Conservation (phyloP, 2,113 vertebrate genomes). For the Abramis brama region DNA sequence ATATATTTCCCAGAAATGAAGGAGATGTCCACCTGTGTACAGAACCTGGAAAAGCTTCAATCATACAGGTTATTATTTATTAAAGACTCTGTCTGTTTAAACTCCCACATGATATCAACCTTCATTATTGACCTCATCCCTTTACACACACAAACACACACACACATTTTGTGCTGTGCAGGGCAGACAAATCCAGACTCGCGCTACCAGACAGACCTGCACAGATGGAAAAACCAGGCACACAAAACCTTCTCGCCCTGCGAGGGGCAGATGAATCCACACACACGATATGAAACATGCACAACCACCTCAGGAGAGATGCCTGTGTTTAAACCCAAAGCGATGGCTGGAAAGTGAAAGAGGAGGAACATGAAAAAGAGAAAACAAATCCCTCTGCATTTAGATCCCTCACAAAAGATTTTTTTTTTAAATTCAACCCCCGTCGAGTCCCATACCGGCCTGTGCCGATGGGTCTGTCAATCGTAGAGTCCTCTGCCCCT, state of each 20-base stretch:
- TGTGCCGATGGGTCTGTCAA: conserved; percentile 8
- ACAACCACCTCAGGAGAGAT: conserved; percentile 11
- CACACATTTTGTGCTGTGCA: conserved; percentile 40
- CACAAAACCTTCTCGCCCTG: conserved; percentile 22
- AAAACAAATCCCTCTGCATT: conserved; percentile 44
- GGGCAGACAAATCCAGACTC: conserved; percentile 40
- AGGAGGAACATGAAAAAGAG: conserved; percentile 39
- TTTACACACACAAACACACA: conserved; percentile 29
- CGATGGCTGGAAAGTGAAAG: conserved; percentile 1
- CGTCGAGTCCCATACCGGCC: conserved; percentile 6
- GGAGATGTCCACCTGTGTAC: conserved; percentile 46
- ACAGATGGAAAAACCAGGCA: conserved; percentile 22
- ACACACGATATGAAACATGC: conserved; percentile 7
- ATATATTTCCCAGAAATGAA: conserved; percentile 48
- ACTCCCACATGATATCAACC: conserved; percentile 50
- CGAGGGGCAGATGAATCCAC: background rate
- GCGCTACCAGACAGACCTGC: conserved; percentile 30
- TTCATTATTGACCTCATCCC: conserved; percentile 57
- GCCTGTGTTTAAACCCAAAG: conserved; percentile 16
- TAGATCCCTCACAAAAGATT: conserved; percentile 60
- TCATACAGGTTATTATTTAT: conserved; percentile 56
- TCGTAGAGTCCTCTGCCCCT: conserved; percentile 38
- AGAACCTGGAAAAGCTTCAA: conserved; percentile 47
- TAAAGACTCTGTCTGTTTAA: conserved; percentile 52
- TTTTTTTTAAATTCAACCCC: conserved; percentile 50